A percentile compares a stretch with the other conserved stretches of the same genome.
These are phyloP conservation scores for Neosalanx taihuensis DNA, from an alignment of 2,797 vertebrate genomes.

Conservation along the genomic window DNA sequence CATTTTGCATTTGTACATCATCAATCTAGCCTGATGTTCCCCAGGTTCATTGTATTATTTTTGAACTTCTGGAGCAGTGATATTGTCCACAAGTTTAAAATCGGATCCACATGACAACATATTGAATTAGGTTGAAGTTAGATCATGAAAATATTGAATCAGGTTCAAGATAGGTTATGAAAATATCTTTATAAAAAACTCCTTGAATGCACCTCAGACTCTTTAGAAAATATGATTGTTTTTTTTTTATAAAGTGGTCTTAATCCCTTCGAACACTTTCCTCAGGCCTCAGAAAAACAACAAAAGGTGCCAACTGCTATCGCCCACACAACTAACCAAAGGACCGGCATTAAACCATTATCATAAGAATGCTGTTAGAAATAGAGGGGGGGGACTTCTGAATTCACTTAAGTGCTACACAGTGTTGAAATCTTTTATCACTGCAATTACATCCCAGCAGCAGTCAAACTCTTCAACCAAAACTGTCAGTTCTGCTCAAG, in stretches of 20 bases:
- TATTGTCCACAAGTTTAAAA: not conserved
- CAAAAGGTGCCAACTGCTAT: conserved; percentile 76
- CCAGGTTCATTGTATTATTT: no score
- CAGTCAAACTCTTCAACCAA: conserved; percentile 58
- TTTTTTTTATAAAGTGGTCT: conserved; percentile 48
- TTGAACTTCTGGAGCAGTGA: not conserved
- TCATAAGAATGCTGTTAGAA: conserved; percentile 78
- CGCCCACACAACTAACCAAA: conserved; percentile 75
- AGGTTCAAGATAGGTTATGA: conserved; percentile 14
- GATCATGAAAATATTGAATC: not conserved
- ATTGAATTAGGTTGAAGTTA: no score
- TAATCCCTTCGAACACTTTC: conserved; percentile 68
- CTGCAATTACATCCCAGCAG: conserved; percentile 63
- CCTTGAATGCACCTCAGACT: conserved; percentile 38
- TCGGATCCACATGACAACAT: no score
- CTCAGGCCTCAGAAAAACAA: conserved; percentile 66
- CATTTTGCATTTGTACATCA: no score
- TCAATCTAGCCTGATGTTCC: no score
- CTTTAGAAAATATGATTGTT: conserved; percentile 33
- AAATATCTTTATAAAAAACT: conserved; percentile 28
- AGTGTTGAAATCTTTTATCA: conserved; percentile 64
- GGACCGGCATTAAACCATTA: conserved; percentile 76
- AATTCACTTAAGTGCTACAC: conserved; percentile 60
- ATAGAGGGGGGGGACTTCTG: conserved; percentile 53
- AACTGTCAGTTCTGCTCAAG: conserved; percentile 47